Evolutionary conservation across 2,797 vertebrate species (phyloP), one percentile per base, ranked within the genome.

Genomic region (Ispidina picta): DNA sequence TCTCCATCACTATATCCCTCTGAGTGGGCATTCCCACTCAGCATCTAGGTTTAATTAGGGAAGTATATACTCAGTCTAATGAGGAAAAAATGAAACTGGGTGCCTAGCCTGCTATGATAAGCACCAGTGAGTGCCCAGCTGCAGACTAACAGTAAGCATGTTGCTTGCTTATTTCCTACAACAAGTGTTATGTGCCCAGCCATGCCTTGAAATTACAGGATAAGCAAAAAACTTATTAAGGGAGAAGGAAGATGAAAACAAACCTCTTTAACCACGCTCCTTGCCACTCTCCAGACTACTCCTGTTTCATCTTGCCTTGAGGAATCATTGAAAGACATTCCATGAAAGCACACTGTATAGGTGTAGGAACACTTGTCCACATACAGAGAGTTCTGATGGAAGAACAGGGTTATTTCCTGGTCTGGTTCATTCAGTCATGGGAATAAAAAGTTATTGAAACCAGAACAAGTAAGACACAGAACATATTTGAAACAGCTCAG

Each of bases 381-480:
- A 63, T 19, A 31, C 26, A 19, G 4, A 10, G 4, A 48, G 15
- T 19, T 52, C 33, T 73, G 69, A 63, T 25, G 25, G 44, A 80
- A 70, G 31, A 74, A 29, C 28, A 80, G 46, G 44, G 37, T 72
- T 52, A 20, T 77, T 69, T 69, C 51, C 55, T 62, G 23, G 7
- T 5, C 31, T 86, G 29, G 19, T 54, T 68, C 44, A 29, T 37
- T 83, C 51, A 54, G 20, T 49, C 39, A 65, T n/a, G 33, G 19
- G 19, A 88, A 80, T 68, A 33, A 86, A 37, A 75, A 86, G 59
- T 84, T 96, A 94, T 70, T 81, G 91, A 91, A 89, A 92, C 0
- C 76, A 93, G 91, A 95, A 86, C 52, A 86, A 58, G 10, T 4
- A 29, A 83, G 80, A 76, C 43, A 74, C 33, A 77, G 70, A 80